Evolutionary conservation across 2,113 vertebrate genomes (phyloP), one percentile per base, ranked within the genome.

Genomic region (Bagarius yarrelli): DNA sequence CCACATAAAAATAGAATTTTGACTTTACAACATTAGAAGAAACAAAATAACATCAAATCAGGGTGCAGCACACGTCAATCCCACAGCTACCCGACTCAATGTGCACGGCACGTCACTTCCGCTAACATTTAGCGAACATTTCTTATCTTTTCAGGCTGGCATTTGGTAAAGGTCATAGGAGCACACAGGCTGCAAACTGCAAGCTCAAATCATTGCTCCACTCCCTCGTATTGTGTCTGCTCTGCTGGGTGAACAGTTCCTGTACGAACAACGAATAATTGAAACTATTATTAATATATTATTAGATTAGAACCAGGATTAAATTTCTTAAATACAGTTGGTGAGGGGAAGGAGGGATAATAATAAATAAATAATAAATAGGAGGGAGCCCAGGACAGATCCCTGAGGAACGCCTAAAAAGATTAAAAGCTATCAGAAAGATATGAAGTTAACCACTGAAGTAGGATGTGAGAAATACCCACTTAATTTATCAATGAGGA

Each of bases 131-230:
- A 30, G 56, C 53, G 60, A 56, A 59, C 16, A 57, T 83, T 86
- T 82, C 84, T 87, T 86, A 86, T 86, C 85, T 74, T 40, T 27
- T 70, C 73, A 52, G 70, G 34, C 40, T 86, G 87, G 75, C 87
- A 86, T 88, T 85, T 85, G 40, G 40, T 69, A 84, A 88, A 88
- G 87, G 85, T 88, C 83, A 85, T 32, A 72, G 53, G 77, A 80
- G 77, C 80, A 86, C 61, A 63, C n/a, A 21, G 32, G 76, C 67
- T 75, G 53, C 75, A 80, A 61, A 84, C 21, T 52, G 81, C 59
- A 36, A 81, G 34, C 52, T 47, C 23, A 21, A 32, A 52, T 69
- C 60, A 14, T 76, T 82, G 67, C 78, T 79, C 23, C 56, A 60
- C 47, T 79, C 53, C 78, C 40, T 53, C 16, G 55, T 56, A 78